Evolutionary conservation across 1,140 invertebrate species (phyloP).

Genomic region (Ectropis grisescens): DNA sequence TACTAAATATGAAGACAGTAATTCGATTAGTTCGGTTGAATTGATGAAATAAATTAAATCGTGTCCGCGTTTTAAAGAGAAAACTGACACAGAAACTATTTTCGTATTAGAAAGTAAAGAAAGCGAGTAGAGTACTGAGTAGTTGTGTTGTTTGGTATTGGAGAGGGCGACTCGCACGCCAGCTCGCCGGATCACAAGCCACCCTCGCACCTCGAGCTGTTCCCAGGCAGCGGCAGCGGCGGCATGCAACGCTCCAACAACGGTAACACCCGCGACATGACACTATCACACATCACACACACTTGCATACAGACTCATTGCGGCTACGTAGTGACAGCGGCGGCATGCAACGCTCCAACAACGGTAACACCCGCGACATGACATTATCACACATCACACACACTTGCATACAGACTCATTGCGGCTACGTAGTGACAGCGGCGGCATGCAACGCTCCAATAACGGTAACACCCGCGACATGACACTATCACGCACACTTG

Average conservation of each 20-base stretch:
- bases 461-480: constrained; percentile 78
- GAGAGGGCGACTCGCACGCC: constrained; percentile 78
- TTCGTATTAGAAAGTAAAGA: no score
- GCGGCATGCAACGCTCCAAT: constrained; percentile 78
- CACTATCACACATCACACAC: constrained; percentile 12
- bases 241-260: constrained; percentile 78
- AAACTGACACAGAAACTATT: no score
- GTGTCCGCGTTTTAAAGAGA: no score
- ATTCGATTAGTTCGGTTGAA: no score
- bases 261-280: constrained; percentile 73
- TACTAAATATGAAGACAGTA: no score
- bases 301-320: constrained; percentile 3
- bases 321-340: constrained; percentile 69
- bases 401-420: constrained; percentile 3
- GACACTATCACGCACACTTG: constrained; percentile 12
- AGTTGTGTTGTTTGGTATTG: constrained; percentile 34
- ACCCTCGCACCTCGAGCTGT: constrained; percentile 80
- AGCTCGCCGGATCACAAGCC: constrained; percentile 78
- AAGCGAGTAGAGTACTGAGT: no score
- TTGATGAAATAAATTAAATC: no score
- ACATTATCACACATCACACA: constrained; percentile 13
- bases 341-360: constrained; percentile 79
- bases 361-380: constrained; percentile 75
- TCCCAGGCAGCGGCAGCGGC: constrained; percentile 72
- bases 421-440: constrained; percentile 69